Percentiles rank a stretch among this genome's conserved stretches.
phyloP scores from a whole-genome alignment of 1,140 invertebrate species.

The Euura saliciscinereae region DNA sequence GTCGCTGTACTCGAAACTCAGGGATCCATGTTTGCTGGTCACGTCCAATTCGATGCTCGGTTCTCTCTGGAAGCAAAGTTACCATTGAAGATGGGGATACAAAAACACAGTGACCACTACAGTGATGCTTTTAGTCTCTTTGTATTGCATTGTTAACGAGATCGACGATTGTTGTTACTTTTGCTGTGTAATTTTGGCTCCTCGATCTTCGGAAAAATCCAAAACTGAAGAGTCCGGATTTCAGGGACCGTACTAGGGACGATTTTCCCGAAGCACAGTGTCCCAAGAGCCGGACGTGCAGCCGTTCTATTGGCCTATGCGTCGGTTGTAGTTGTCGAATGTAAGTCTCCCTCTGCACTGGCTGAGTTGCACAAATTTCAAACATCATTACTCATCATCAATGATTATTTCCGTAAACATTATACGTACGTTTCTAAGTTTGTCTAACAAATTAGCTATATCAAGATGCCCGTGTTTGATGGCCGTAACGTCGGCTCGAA shows the following conservation, averaged over 20 bases:
- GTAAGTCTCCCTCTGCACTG: constrained; percentile 65
- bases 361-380: constrained; percentile 24
- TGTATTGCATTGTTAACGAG: not conserved
- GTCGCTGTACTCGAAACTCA: constrained; percentile 67
- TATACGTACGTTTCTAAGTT: constrained; percentile 69
- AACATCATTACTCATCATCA: not conserved
- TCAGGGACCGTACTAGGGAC: constrained; percentile 74
- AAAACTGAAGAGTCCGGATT: constrained; percentile 70
- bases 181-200: constrained; percentile 52
- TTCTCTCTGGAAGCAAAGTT: constrained; percentile 42
- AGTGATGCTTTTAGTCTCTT: not conserved
- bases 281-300: constrained; percentile 81
- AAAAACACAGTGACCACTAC: too few relatives aligned
- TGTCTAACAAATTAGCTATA: constrained; percentile 75
- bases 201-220: constrained; percentile 68
- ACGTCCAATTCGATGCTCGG: constrained; percentile 68
- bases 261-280: constrained; percentile 81
- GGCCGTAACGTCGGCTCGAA: constrained; percentile 82
- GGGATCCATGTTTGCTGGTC: constrained; percentile 66
- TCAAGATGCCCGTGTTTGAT: constrained; percentile 79
- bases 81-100: constrained; percentile 2
- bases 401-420: too few relatives aligned
- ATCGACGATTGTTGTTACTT: constrained; percentile 36
- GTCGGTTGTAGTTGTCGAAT: constrained; percentile 75
- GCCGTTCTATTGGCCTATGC: constrained; percentile 67